phyloP scores from a whole-genome alignment of 2,113 vertebrate species.

The Eubucco bourcierii region DNA sequence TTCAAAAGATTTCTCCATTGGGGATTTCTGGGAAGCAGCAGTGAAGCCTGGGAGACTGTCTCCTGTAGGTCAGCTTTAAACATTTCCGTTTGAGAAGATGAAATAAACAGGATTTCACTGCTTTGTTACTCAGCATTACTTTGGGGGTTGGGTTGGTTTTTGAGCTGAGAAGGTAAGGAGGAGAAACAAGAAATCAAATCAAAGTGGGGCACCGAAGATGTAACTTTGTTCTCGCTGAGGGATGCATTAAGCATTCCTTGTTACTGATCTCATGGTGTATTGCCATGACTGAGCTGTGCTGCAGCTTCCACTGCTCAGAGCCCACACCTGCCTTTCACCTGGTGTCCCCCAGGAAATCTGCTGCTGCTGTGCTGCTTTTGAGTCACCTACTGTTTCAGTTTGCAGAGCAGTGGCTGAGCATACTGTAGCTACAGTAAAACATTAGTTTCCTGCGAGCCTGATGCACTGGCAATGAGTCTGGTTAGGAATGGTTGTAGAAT shows the following conservation, averaged over 20 bases:
- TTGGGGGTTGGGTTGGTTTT: background rate
- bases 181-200: background rate
- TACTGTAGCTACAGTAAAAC: background rate
- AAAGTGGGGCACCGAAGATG: background rate
- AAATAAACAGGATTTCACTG: background rate
- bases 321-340: background rate
- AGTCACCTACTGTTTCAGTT: background rate
- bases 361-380: background rate
- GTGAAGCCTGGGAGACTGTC: background rate
- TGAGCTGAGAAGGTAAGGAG: background rate
- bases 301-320: background rate
- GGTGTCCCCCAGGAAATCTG: background rate
- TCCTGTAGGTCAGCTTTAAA: background rate
- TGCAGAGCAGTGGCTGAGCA: background rate
- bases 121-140: background rate
- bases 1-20: background rate
- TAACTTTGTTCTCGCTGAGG: background rate
- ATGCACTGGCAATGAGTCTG: background rate
- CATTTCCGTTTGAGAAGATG: background rate
- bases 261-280: background rate
- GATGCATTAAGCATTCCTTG: background rate
- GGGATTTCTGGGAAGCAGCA: background rate
- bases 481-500: background rate
- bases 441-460: background rate
- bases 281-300: background rate